Evolutionary conservation across 2,888 invertebrate species (phyloP), one percentile per base, ranked within the genome.

Genomic region (Tigriopus californicus): DNA sequence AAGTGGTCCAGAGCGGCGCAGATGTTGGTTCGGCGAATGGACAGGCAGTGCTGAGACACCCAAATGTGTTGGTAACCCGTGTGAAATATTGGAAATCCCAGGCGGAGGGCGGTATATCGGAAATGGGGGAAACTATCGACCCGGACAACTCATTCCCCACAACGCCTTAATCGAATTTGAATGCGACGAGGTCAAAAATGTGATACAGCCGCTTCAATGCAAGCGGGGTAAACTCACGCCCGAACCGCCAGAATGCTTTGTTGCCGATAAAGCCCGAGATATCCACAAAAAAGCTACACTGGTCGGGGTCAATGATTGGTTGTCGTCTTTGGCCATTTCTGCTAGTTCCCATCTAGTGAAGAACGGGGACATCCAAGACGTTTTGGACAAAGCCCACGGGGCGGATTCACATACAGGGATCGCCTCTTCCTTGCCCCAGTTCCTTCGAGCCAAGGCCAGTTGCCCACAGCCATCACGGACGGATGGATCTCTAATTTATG

Each of bases 201-300:
- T 69, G 15, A 64, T 65, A 8, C 67, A 78, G 3, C 78, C 80
- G 0, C 73, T 81, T 3, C 77, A 79, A 66, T 82, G 82, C 64
- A 75, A 79, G 54, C 68, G 80, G 58, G 82, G 82, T 1, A 74
- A 80, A 63, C 70, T 82, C 52, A 75, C 77, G 64, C 81, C 82
- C 0, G 75, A 76, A 53, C 66, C 68, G 18, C 77, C 77, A 0
- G 74, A 69, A 67, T 67, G 81, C 22, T 2, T 56, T 6, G 12
- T 56, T 20, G 44, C 24, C 4, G 25, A 56, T 46, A 20, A 20
- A 13, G 15, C 44, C n/a, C n/a, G 12, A 13, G 52, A 52, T 10
- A 6, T 20, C 15, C 18, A 46, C 4, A 33, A 33, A 33, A 33
- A 33, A 8, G 33, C 33, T 8, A 33, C 33, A 33, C 8, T 33